These are phyloP conservation scores for Allolobophora icterica DNA, from an alignment of 2,888 invertebrate genomes.

Conservation along the genomic window DNA sequence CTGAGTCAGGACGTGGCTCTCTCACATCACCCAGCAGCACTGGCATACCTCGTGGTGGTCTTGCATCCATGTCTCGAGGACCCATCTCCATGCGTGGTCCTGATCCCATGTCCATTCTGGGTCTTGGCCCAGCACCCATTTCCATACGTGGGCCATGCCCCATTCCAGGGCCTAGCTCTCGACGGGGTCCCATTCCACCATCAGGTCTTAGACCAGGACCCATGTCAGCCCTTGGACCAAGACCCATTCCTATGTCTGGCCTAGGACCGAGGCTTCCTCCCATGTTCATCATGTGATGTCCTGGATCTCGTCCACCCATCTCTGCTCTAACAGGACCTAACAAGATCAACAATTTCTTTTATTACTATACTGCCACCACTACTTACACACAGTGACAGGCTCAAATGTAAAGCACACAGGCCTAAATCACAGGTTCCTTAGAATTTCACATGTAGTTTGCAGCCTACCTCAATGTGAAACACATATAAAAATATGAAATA, in stretches of 20 bases:
- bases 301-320: conserved; percentile 13
- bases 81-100: conserved; percentile 31
- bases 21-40: conserved; percentile 12
- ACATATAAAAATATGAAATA: neutral
- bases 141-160: conserved; percentile 8
- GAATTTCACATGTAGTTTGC: no score
- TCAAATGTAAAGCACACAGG: neutral
- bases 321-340: conserved; percentile 23
- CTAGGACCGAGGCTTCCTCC: conserved; percentile 1
- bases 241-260: neutral
- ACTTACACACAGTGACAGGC: no score
- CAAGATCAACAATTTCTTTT: neutral
- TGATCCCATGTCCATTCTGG: conserved; percentile 20
- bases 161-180: conserved; percentile 25
- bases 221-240: neutral
- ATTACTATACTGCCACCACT: neutral
- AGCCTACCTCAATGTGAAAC: neutral
- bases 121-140: neutral
- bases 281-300: conserved; percentile 25
- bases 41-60: conserved; percentile 12
- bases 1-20: conserved; percentile 26
- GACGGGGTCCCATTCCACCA: conserved; percentile 25
- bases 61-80: conserved; percentile 13
- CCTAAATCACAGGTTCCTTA: neutral
- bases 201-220: conserved; percentile 19